Evolutionary conservation across 2,888 invertebrate genomes (phyloP).

Genomic region (Pycnomerus fuliginosus): DNA sequence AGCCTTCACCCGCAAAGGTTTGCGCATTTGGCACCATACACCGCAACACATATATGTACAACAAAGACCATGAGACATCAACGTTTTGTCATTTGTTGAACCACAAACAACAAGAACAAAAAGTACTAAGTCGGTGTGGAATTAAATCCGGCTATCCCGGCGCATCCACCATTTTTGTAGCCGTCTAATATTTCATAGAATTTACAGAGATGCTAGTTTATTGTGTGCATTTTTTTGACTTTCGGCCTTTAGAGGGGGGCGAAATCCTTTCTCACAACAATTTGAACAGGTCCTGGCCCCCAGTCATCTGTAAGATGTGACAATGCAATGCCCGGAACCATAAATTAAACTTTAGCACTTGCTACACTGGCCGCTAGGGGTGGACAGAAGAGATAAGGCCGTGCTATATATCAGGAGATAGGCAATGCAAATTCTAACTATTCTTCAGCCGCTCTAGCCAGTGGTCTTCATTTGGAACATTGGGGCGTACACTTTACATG

Average conservation of each 20-base stretch:
- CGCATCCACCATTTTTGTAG: neutral
- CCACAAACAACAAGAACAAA: too few species aligned
- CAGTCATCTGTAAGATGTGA: slow-evolving; percentile 55
- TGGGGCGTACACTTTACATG: slow-evolving; percentile 30
- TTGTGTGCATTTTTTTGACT: too few species aligned
- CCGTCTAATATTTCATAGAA: too few species aligned
- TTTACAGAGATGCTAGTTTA: too few species aligned
- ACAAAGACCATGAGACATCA: too few species aligned
- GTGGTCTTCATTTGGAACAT: slow-evolving; percentile 39
- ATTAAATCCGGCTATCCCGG: too few species aligned
- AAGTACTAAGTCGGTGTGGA: too few species aligned
- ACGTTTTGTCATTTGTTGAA: too few species aligned
- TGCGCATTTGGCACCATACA: too few species aligned
- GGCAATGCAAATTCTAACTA: slow-evolving; percentile 51
- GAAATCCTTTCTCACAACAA: neutral
- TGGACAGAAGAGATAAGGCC: slow-evolving; percentile 54
- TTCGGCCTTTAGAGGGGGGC: too few species aligned
- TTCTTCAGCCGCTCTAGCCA: slow-evolving; percentile 40
- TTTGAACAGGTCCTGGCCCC: slow-evolving; percentile 20
- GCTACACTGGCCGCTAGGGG: slow-evolving; percentile 52
- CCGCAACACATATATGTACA: too few species aligned
- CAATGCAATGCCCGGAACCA: slow-evolving; percentile 51
- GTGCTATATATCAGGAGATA: slow-evolving; percentile 51
- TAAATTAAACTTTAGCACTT: slow-evolving; percentile 55
- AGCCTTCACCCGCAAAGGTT: too few species aligned